Percentiles rank a stretch among this genome's conserved stretches.
Evolutionary conservation across 2,888 invertebrate species (phyloP).

Genomic region (Drosophila nr. perissopoda): DNA sequence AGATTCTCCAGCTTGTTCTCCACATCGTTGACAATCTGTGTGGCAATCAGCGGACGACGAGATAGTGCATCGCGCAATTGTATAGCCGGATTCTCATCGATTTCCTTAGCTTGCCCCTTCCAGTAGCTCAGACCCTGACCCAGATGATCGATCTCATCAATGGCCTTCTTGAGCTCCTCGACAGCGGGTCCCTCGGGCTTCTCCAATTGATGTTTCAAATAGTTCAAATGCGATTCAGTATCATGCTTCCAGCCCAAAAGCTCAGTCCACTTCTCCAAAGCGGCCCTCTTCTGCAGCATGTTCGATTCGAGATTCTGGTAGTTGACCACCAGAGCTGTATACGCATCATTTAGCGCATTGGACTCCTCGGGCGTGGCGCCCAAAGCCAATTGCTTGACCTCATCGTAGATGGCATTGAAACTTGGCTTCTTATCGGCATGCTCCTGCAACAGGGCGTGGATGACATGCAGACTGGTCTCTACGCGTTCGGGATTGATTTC

Average conservation of each 20-base stretch:
- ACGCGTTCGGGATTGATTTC: conserved; percentile 93
- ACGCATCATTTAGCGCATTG: conserved; percentile 90
- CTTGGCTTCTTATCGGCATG: conserved; percentile 92
- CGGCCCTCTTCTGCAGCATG: conserved; percentile 90
- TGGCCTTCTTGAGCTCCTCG: conserved; percentile 89
- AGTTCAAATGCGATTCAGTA: conserved; percentile 91
- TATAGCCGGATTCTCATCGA: conserved; percentile 89
- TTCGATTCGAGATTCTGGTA: conserved; percentile 92
- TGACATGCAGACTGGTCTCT: conserved; percentile 90
- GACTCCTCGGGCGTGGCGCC: conserved; percentile 91
- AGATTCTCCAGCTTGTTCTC: conserved; percentile 89
- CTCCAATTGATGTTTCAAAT: conserved; percentile 92
- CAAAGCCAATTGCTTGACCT: conserved; percentile 91
- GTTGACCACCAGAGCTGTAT: conserved; percentile 90
- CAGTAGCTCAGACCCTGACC: conserved; percentile 89
- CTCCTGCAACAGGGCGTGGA: conserved; percentile 93
- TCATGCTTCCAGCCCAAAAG: conserved; percentile 93
- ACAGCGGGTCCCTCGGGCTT: conserved; percentile 89
- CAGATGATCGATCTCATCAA: conserved; percentile 89
- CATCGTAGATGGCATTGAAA: conserved; percentile 92
- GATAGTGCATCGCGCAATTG: conserved; percentile 90
- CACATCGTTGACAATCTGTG: conserved; percentile 89
- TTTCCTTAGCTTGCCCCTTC: conserved; percentile 89
- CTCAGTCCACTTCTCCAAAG: conserved; percentile 93
- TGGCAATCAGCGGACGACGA: conserved; percentile 90